Conservation (phyloP, 2,797 vertebrate genomes). For the Botia kubotai region DNA sequence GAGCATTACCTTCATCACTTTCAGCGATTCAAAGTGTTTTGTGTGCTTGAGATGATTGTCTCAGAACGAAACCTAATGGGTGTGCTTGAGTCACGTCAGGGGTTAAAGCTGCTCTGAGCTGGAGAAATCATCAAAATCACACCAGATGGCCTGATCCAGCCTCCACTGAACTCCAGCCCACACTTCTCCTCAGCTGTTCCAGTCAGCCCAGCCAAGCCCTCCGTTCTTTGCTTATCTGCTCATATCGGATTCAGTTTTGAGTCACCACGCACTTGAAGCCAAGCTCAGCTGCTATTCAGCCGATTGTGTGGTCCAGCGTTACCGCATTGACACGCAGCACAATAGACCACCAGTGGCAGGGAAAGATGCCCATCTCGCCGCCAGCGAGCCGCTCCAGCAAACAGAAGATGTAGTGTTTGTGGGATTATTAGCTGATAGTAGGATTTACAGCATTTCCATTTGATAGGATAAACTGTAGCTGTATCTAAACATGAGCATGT, state of each 20-base stretch:
- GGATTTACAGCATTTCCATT: constrained; percentile 12
- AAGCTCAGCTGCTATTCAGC: constrained; percentile 65
- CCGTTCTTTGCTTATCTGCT: constrained; percentile 71
- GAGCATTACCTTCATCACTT: neutral
- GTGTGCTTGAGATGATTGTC: constrained; percentile 25
- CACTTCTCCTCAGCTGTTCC: constrained; percentile 40
- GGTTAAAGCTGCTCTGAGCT: constrained; percentile 32
- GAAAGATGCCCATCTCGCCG: constrained; percentile 53
- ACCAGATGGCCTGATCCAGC: constrained; percentile 50
- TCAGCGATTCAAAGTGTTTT: constrained; percentile 17
- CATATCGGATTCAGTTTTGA: constrained; percentile 76
- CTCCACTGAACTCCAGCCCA: constrained; percentile 31
- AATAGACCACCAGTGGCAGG: constrained; percentile 72
- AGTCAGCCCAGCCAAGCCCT: constrained; percentile 30
- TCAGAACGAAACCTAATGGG: constrained; percentile 21
- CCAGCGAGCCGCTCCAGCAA: constrained; percentile 26
- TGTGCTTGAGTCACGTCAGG: constrained; percentile 46
- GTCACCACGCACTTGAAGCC: constrained; percentile 68
- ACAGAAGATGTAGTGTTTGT: constrained; percentile 14
- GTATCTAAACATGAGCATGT: neutral
- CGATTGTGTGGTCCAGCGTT: constrained; percentile 78
- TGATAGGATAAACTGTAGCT: neutral
- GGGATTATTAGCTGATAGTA: neutral
- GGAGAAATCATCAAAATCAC: constrained; percentile 42
- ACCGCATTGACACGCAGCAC: constrained; percentile 65